Evolutionary conservation across 2,888 invertebrate species (phyloP).

Genomic region (Nomada hirtipes): DNA sequence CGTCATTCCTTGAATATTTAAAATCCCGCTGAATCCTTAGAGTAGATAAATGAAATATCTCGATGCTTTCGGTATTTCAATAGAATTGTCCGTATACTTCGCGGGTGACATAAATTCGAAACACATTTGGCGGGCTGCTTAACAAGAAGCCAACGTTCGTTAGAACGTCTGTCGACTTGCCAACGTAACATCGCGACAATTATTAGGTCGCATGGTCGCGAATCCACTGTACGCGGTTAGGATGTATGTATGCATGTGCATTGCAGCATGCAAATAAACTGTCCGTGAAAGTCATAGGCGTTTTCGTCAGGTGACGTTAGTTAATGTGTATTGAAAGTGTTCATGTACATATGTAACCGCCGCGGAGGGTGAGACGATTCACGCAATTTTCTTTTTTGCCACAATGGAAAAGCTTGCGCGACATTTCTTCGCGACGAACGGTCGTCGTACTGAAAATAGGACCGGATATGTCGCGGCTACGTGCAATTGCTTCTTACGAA

Average conservation of each 20-base stretch:
- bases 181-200: neutral
- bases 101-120: neutral
- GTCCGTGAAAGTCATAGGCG: constrained; percentile 25
- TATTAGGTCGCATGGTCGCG: neutral
- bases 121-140: neutral
- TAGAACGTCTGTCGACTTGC: neutral
- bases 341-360: constrained; percentile 18
- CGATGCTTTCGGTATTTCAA: too few species aligned
- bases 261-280: constrained; percentile 23
- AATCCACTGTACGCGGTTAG: neutral
- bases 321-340: constrained; percentile 6
- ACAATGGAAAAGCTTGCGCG: neutral
- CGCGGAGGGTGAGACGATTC: constrained; percentile 35
- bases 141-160: neutral
- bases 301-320: constrained; percentile 29
- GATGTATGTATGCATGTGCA: neutral
- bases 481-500: constrained; percentile 25
- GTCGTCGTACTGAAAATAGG: constrained; percentile 38
- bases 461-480: constrained; percentile 36
- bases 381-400: constrained; percentile 20
- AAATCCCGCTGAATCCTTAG: neutral
- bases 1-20: neutral
- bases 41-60: too few species aligned
- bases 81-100: neutral
- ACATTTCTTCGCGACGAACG: constrained; percentile 38